phyloP scores from a whole-genome alignment of 2,797 vertebrate genomes.

The Pipistrellus pipistrellus region DNA sequence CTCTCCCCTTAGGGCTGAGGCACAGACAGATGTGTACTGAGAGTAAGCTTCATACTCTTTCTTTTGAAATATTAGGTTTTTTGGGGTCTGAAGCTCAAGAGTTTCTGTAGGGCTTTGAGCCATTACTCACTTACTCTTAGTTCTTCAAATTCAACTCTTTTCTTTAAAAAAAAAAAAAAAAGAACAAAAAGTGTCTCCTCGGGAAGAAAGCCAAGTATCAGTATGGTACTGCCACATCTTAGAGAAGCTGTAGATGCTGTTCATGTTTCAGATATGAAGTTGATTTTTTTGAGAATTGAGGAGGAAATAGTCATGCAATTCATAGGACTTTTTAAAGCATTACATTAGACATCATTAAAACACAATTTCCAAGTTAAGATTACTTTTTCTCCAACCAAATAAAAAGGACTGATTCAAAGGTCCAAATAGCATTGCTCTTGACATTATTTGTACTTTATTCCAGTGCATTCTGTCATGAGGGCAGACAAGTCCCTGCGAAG shows the following conservation, averaged over 20 bases:
- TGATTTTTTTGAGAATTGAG: slow-evolving; percentile 5
- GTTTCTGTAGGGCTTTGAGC: not conserved
- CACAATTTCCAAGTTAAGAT: not conserved
- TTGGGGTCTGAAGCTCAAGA: slow-evolving; percentile 12
- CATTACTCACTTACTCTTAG: slow-evolving; percentile 24
- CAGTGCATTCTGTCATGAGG: not conserved
- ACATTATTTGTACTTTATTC: not conserved
- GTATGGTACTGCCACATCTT: not conserved
- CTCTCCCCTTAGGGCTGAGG: too few species aligned
- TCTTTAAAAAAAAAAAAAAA: not conserved
- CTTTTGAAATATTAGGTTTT: slow-evolving; percentile 18
- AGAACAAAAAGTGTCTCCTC: not conserved
- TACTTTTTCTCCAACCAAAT: not conserved
- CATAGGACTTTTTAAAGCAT: slow-evolving; percentile 5
- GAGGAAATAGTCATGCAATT: slow-evolving; percentile 3
- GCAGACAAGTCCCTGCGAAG: not conserved
- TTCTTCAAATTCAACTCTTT: slow-evolving; percentile 54
- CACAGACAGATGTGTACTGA: not conserved
- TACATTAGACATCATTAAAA: not conserved
- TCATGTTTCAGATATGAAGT: slow-evolving; percentile 10
- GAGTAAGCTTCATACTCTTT: not conserved
- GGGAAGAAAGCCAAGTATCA: not conserved
- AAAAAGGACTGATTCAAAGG: not conserved
- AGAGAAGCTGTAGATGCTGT: slow-evolving; percentile 4
- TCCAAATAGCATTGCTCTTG: not conserved